These are phyloP conservation scores for Tiliqua scincoides DNA, from an alignment of 2,113 vertebrate species.

Conservation along the genomic window DNA sequence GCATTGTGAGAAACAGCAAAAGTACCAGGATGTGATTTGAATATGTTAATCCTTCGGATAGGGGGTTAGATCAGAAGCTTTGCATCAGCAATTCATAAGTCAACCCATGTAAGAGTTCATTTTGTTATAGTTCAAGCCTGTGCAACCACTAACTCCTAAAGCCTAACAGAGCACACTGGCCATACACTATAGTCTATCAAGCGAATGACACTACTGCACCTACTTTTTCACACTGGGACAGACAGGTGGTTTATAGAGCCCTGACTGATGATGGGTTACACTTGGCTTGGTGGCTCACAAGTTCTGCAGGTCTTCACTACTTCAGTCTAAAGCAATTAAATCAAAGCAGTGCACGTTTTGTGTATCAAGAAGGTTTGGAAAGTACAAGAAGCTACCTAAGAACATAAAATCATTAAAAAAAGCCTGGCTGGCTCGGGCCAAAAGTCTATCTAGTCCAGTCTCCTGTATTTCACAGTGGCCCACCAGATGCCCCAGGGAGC, in stretches of 20 bases:
- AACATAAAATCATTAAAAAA: no score
- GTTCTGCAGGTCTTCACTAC: neutral
- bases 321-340: neutral
- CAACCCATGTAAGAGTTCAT: neutral
- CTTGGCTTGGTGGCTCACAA: neutral
- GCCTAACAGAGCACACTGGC: neutral
- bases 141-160: neutral
- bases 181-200: neutral
- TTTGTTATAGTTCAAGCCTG: neutral
- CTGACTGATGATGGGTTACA: neutral
- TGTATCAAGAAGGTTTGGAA: neutral
- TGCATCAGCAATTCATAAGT: neutral
- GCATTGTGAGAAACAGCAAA: neutral
- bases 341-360: neutral
- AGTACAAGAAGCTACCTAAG: neutral
- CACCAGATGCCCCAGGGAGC: no score
- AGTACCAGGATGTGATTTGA: constrained; percentile 3
- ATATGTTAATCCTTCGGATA: constrained; percentile 5
- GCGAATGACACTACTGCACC: neutral
- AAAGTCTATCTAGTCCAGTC: no score
- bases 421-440: no score
- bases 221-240: neutral
- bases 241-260: neutral
- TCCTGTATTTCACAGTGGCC: no score
- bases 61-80: neutral